Evolutionary conservation across 2,888 invertebrate species (phyloP), one percentile per base, ranked within the genome.

Genomic region (Leptopilina drosophilae): DNA sequence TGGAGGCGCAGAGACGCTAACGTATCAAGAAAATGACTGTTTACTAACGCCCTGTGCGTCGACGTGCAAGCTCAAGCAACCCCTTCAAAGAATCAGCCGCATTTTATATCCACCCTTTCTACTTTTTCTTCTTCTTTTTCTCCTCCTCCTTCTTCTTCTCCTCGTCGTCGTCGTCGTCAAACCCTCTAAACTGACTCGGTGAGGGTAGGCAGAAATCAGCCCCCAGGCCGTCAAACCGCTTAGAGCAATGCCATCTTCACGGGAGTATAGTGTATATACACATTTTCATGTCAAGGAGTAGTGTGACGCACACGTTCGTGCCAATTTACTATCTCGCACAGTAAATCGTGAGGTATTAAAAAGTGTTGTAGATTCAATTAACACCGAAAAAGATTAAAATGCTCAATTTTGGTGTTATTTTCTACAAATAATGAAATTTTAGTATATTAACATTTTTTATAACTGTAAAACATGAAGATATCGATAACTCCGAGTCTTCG

Each of bases 11-110:
- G 77, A 80, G 66, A 76, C 81, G 81, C 82, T 49, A 81, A 79
- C 82, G 78, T 82, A 83, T 83, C 82, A 83, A 80, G 83, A 83
- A 83, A 82, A 82, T 83, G 82, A 83, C 80, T 83, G 82, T 83
- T 82, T 83, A 83, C 82, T 78, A 77, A 83, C 83, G 82, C 83
- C 83, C 82, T 80, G 78, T 80, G 53, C 73, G 62, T 73, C 53
- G 73, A 67, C 77, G 77, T 75, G 75, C 75, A 59, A 84, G 80
- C 79, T 80, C 81, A 77, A 79, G 65, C 78, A 81, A 76, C 82
- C 83, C 79, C 83, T 81, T 80, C 64, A 65, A 56, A 73, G 56
- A 73, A 73, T 56, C 73, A 73, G 73, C 56, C 73, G 73, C 53
- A 56, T 73, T 56, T 56, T 33, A 26, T 56, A 53, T 26, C 33